These are phyloP conservation scores for Nyctibius bracteatus DNA, from an alignment of 2,113 vertebrate species.

Conservation along the genomic window DNA sequence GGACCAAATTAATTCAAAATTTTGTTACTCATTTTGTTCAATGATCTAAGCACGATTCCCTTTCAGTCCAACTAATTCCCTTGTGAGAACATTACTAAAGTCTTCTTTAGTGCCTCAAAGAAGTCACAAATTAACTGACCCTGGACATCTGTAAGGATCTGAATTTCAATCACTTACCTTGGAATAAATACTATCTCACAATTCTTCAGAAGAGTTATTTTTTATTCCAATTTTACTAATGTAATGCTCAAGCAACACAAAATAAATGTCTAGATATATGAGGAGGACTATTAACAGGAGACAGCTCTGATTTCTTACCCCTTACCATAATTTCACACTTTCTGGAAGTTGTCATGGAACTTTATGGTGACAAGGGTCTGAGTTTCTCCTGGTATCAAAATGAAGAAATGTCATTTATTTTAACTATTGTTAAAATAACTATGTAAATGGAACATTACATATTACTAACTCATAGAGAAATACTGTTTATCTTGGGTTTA, in stretches of 20 bases:
- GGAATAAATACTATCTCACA: neutral
- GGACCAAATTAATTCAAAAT: neutral
- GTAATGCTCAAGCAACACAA: neutral
- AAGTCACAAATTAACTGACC: neutral
- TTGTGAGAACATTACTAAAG: neutral
- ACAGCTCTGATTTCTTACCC: neutral
- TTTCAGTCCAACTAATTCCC: neutral
- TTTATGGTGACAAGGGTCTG: neutral
- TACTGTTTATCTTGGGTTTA: neutral
- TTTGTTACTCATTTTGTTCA: neutral
- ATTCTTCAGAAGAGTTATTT: neutral
- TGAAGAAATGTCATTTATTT: neutral
- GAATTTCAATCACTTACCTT: neutral
- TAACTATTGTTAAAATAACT: neutral
- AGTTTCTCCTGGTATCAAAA: neutral
- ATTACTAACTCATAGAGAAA: neutral
- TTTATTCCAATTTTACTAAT: neutral
- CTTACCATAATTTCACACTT: neutral
- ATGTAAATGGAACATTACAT: neutral
- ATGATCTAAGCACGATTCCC: rapidly evolving
- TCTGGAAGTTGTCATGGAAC: neutral
- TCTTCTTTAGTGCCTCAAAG: neutral
- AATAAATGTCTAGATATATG: rapidly evolving
- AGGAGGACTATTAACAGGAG: neutral
- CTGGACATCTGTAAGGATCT: neutral